Conservation (phyloP, 2,888 invertebrate species). For the Coenonympha arcania region DNA sequence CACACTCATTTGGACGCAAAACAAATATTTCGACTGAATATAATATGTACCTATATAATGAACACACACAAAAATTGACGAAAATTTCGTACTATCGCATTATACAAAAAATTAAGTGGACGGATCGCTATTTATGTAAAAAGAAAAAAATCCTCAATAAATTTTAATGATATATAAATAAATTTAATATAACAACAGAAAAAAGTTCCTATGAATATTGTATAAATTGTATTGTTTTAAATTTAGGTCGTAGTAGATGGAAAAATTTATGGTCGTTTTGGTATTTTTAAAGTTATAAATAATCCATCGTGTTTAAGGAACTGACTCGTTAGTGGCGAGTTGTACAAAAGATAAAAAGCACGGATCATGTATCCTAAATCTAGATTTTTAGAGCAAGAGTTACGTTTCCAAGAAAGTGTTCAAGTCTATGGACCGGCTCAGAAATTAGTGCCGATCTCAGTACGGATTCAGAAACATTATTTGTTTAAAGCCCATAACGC, state of each 20-base stretch:
- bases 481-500: too few relatives aligned
- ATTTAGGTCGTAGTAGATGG: conserved; percentile 73
- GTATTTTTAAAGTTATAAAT: conserved; percentile 72
- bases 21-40: conserved; percentile 43
- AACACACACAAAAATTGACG: conserved; percentile 38
- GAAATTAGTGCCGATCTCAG: not conserved
- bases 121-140: conserved; percentile 74
- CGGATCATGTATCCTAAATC: conserved; percentile 71
- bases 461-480: not conserved
- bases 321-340: conserved; percentile 49
- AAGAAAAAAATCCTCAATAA: conserved; percentile 60
- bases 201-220: conserved; percentile 74
- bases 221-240: conserved; percentile 74
- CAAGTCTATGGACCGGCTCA: conserved; percentile 35
- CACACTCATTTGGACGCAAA: conserved; percentile 37
- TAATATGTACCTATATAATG: conserved; percentile 34
- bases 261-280: conserved; percentile 72
- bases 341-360: conserved; percentile 63
- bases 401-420: conserved; percentile 74
- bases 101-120: conserved; percentile 59
- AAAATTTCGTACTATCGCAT: conserved; percentile 42
- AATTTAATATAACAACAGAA: conserved; percentile 73
- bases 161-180: conserved; percentile 71
- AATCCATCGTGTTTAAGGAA: conserved; percentile 61
- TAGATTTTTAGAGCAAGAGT: conserved; percentile 68